Evolutionary conservation across 1,140 invertebrate genomes (phyloP).

Genomic region (Luehdorfia chinensis): DNA sequence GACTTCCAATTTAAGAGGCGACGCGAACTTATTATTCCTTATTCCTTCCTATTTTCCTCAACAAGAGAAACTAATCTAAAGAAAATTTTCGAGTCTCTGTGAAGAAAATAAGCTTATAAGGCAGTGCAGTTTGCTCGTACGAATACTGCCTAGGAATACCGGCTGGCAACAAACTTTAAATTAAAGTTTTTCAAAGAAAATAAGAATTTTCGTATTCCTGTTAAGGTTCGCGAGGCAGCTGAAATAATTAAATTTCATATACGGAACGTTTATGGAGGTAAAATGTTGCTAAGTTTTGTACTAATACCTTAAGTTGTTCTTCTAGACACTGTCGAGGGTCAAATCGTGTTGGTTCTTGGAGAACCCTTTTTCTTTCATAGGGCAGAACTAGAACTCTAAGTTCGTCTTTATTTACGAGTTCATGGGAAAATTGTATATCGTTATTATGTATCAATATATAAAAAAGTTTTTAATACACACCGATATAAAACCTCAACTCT

Average conservation of each 20-base stretch:
- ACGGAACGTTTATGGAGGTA: slow-evolving; percentile 18
- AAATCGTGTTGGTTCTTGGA: too few relatives aligned
- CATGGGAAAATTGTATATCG: too few relatives aligned
- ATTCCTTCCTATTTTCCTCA: slow-evolving; percentile 67
- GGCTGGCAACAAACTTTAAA: slow-evolving; percentile 69
- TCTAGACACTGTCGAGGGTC: too few relatives aligned
- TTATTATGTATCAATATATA: too few relatives aligned
- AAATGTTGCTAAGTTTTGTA: too few relatives aligned
- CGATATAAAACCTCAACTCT: too few relatives aligned
- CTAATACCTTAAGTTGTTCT: too few relatives aligned
- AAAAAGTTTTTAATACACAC: too few relatives aligned
- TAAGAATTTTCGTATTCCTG: slow-evolving; percentile 48
- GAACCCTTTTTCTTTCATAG: too few relatives aligned
- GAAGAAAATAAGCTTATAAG: slow-evolving; percentile 76
- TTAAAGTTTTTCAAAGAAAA: slow-evolving; percentile 64
- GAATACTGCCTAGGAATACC: slow-evolving; percentile 59
- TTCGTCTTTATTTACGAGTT: too few relatives aligned
- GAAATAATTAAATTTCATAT: slow-evolving; percentile 41
- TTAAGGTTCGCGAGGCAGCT: slow-evolving; percentile 17
- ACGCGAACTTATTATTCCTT: slow-evolving; percentile 67
- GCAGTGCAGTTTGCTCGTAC: slow-evolving; percentile 69
- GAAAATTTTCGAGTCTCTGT: slow-evolving; percentile 71
- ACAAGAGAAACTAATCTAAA: slow-evolving; percentile 76
- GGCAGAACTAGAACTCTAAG: too few relatives aligned
- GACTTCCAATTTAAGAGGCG: slow-evolving; percentile 60